phyloP scores from a whole-genome alignment of 2,113 vertebrate species.

The Sceloporus tristichus region DNA sequence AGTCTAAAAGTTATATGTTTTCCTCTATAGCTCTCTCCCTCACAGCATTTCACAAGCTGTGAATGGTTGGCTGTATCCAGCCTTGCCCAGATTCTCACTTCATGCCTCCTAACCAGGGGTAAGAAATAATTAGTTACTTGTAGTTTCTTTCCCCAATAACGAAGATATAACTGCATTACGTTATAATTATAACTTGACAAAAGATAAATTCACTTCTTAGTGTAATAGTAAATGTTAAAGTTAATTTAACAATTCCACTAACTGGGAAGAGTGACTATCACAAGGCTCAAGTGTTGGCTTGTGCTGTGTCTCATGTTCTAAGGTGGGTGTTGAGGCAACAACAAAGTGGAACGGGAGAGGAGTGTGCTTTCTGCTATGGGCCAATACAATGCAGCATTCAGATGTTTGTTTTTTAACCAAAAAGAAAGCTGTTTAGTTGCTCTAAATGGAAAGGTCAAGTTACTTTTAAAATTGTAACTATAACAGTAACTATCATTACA shows the following conservation, averaged over 20 bases:
- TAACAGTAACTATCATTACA: neutral
- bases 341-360: no score
- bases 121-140: neutral
- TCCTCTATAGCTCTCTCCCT: no score
- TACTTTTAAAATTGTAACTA: neutral
- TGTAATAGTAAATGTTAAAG: neutral
- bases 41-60: no score
- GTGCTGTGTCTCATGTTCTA: no score
- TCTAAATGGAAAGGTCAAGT: neutral
- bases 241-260: no score
- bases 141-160: neutral
- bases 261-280: neutral
- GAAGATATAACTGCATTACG: neutral
- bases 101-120: no score
- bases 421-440: neutral
- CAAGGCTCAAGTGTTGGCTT: neutral
- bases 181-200: neutral
- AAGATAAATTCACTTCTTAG: neutral
- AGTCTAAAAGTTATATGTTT: no score
- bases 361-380: no score
- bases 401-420: neutral
- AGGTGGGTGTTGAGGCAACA: no score
- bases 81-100: no score
- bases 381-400: neutral
- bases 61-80: no score